These are phyloP conservation scores for Germaria angustata DNA, from an alignment of 2,888 invertebrate genomes.

Conservation along the genomic window DNA sequence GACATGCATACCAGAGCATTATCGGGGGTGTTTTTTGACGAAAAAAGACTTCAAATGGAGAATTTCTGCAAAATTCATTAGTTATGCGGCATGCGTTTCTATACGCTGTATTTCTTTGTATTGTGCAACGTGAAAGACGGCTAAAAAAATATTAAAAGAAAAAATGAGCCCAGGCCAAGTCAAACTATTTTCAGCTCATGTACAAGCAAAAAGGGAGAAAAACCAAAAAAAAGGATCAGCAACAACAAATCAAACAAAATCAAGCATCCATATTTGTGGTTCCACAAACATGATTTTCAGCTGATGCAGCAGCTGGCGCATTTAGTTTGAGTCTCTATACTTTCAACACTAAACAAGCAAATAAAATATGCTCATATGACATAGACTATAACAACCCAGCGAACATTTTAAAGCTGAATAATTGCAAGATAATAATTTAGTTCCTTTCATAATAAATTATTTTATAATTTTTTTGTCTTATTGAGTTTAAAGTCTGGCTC, in stretches of 20 bases:
- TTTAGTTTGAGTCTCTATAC: slow-evolving; percentile 30
- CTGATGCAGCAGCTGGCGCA: slow-evolving; percentile 63
- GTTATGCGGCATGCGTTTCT: slow-evolving; percentile 68
- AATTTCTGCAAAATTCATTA: slow-evolving; percentile 62
- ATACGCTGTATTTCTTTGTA: slow-evolving; percentile 62
- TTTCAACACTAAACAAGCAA: background rate
- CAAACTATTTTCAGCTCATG: slow-evolving; percentile 18
- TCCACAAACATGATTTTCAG: slow-evolving; percentile 52
- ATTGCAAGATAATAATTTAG: too few relatives aligned
- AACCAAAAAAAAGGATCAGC: background rate
- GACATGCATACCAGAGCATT: background rate
- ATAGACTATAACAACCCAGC: background rate
- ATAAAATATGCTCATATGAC: background rate
- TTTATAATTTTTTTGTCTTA: too few relatives aligned
- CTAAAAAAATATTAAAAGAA: slow-evolving; percentile 27
- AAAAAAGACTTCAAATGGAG: background rate
- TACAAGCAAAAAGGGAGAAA: background rate
- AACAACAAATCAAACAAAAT: slow-evolving; percentile 30
- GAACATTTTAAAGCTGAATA: slow-evolving; percentile 4
- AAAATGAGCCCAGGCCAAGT: slow-evolving; percentile 18
- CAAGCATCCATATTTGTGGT: slow-evolving; percentile 53
- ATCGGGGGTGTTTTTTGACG: background rate
- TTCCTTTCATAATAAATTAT: too few relatives aligned
- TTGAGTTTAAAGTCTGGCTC: too few relatives aligned
- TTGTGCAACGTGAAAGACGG: slow-evolving; percentile 52